Conservation (phyloP, 2,888 invertebrate genomes). For the Masnerella sp. region DNA sequence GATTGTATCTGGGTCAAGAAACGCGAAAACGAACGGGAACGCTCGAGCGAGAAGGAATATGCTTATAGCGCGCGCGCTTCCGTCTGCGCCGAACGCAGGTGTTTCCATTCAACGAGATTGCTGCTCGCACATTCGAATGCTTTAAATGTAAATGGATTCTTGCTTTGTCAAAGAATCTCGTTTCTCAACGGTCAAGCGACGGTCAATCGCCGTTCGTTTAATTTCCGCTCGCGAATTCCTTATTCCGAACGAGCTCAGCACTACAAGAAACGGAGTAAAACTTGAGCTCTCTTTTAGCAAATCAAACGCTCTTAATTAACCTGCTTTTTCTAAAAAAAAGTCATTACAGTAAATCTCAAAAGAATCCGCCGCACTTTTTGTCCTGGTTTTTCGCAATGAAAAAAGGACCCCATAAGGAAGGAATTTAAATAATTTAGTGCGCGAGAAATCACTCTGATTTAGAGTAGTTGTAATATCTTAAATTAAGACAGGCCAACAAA, state of each 20-base stretch:
- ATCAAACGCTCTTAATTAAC: background rate
- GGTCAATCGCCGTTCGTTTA: background rate
- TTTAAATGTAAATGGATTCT: slow-evolving; percentile 22
- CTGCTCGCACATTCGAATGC: slow-evolving; percentile 12
- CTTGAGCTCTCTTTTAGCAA: too few species aligned
- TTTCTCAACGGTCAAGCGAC: background rate
- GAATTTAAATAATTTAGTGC: too few species aligned
- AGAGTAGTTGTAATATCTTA: background rate
- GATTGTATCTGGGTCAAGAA: slow-evolving; percentile 55
- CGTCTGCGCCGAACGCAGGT: slow-evolving; percentile 37
- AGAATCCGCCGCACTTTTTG: too few species aligned
- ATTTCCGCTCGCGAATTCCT: too few species aligned
- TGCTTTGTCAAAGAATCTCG: background rate
- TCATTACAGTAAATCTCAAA: too few species aligned
- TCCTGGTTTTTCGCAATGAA: too few species aligned
- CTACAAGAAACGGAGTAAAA: too few species aligned
- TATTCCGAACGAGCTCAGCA: too few species aligned
- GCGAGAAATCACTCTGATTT: background rate
- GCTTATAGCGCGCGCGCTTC: slow-evolving; percentile 34
- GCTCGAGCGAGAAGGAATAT: slow-evolving; percentile 30
- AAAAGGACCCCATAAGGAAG: too few species aligned
- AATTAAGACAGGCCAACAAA: slow-evolving; percentile 19
- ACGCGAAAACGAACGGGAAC: slow-evolving; percentile 43
- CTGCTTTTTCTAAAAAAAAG: too few species aligned
- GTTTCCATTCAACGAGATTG: slow-evolving; percentile 35